Evolutionary conservation across 2,797 vertebrate species (phyloP).

Genomic region (Carapus acus): DNA sequence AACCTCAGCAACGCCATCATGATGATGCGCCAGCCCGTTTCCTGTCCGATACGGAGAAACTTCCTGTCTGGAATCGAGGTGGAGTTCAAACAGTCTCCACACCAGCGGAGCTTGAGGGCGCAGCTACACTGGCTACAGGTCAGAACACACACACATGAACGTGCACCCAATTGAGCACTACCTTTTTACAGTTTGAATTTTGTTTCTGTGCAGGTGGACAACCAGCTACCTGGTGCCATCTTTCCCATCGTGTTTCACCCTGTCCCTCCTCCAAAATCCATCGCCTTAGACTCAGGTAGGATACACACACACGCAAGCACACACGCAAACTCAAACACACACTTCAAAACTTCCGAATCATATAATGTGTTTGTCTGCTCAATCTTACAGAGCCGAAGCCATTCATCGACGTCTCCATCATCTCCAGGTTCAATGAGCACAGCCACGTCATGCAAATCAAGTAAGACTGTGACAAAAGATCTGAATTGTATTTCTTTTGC

Average conservation of each 20-base stretch:
- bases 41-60: constrained; percentile 81
- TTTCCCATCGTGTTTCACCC: constrained; percentile 96
- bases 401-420: constrained; percentile 90
- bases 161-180: background rate
- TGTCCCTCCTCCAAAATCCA: constrained; percentile 90
- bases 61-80: constrained; percentile 91
- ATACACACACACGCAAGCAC: background rate
- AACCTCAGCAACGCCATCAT: constrained; percentile 79
- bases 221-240: constrained; percentile 88
- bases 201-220: constrained; percentile 79
- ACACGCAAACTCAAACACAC: background rate
- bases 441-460: constrained; percentile 94
- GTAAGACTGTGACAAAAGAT: constrained; percentile 78
- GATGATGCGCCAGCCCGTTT: constrained; percentile 83
- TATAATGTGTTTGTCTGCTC: background rate
- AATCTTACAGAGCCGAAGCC: constrained; percentile 86
- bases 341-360: background rate
- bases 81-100: constrained; percentile 89
- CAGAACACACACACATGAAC: background rate
- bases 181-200: background rate
- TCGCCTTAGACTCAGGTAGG: constrained; percentile 91
- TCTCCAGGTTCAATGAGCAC: constrained; percentile 93
- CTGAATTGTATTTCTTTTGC: too few relatives aligned
- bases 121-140: constrained; percentile 96
- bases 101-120: constrained; percentile 90